Conservation (phyloP, 23 tunicate species). For the Aplidium turbinatum region DNA sequence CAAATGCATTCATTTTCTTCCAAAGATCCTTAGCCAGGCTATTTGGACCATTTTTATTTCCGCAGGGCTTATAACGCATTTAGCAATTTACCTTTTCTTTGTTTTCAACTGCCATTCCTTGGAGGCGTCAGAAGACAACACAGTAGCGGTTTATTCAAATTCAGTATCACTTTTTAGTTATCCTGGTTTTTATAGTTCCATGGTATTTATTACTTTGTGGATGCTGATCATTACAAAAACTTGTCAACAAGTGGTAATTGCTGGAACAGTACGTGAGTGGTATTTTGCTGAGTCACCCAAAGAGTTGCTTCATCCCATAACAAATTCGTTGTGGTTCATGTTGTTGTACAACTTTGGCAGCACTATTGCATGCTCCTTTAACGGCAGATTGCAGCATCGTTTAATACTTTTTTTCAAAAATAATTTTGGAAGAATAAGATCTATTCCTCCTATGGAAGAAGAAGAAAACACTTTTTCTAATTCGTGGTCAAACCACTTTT, state of each 20-base stretch:
- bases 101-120: slow-evolving; percentile 32
- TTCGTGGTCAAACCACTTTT: slow-evolving; percentile 18
- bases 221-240: slow-evolving; percentile 14
- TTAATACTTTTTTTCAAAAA: background rate
- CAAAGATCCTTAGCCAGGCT: slow-evolving; percentile 67
- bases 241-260: slow-evolving; percentile 49
- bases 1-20: slow-evolving; percentile 33
- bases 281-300: slow-evolving; percentile 37
- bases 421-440: too few relatives aligned
- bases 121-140: slow-evolving; percentile 19
- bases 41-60: slow-evolving; percentile 33
- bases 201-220: slow-evolving; percentile 43
- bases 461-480: too few relatives aligned
- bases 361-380: slow-evolving; percentile 41
- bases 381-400: slow-evolving; percentile 7
- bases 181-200: background rate
- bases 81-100: slow-evolving; percentile 1
- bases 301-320: slow-evolving; percentile 37
- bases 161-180: background rate
- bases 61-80: slow-evolving; percentile 5
- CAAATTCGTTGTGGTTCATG: slow-evolving; percentile 18
- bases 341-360: slow-evolving; percentile 63
- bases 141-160: background rate
- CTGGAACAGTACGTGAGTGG: slow-evolving; percentile 71
- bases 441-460: too few relatives aligned